Percentiles rank a stretch among this genome's conserved stretches.
phyloP scores from a whole-genome alignment of 2,888 invertebrate genomes.

The Desoria tigrina region DNA sequence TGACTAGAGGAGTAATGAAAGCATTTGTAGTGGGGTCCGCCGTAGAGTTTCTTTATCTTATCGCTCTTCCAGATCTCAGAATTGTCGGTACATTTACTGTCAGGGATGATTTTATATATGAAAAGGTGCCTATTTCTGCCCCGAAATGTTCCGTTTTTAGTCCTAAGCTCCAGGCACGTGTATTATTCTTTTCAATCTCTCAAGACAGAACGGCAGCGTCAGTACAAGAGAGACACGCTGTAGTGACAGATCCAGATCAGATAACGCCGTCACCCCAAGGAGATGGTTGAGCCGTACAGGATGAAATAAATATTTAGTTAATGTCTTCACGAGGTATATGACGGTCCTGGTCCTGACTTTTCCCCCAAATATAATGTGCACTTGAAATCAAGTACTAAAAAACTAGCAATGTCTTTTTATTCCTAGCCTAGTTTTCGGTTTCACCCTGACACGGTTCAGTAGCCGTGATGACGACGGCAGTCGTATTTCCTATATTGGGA shows the following conservation, averaged over 20 bases:
- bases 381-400: background rate
- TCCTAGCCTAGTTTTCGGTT: background rate
- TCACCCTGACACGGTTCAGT: constrained; percentile 7
- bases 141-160: no score
- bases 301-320: constrained; percentile 11
- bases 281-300: background rate
- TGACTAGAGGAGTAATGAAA: constrained; percentile 4
- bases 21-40: background rate
- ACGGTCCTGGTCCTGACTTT: no score
- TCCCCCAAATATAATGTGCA: constrained; percentile 1
- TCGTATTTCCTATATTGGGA: background rate
- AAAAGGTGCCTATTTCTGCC: no score
- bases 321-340: background rate
- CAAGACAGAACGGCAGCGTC: background rate
- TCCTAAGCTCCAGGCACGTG: no score
- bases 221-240: background rate
- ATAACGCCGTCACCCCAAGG: constrained; percentile 7
- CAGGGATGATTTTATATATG: no score
- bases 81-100: no score
- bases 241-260: constrained; percentile 18
- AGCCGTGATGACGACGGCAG: background rate
- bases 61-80: no score
- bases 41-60: background rate
- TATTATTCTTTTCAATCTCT: no score
- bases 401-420: background rate